Evolutionary conservation across 2,888 invertebrate genomes (phyloP), one percentile per base, ranked within the genome.

Genomic region (Ennomos quercinarius): DNA sequence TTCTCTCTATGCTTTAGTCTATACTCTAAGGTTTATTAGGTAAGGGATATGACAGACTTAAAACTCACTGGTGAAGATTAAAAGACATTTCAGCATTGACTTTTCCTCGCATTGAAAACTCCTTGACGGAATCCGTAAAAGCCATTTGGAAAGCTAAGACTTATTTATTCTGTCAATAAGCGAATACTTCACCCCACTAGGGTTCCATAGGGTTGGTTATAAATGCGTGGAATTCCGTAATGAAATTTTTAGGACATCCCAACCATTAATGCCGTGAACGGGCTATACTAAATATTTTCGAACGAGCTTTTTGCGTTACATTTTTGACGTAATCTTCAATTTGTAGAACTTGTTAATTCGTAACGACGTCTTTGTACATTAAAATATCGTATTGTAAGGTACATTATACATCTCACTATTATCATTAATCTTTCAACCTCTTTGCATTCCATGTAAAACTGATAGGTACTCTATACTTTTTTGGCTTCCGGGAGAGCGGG

Each of bases 181-280:
- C 57, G 65, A 64, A 69, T 69, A 64, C 61, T 57, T 46, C 57
- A 17, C 61, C 50, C 59, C 48, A n/a, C 51, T 57, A 61, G 61
- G 59, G 47, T 53, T 57, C 39, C 44, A 10, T 51, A 49, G 67
- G 73, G 79, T 81, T 84, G 73, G 79, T 81, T 84, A 86, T 84
- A 83, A 81, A 83, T 69, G 70, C 74, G 61, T 52, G 84, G 86
- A 84, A 86, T 86, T 86, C 85, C 82, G 84, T 86, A 84, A 83
- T 68, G 75, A 76, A 76, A 81, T 82, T 81, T 81, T 74, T 69
- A 74, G 76, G 61, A 65, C 48, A 45, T 43, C 42, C 58, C 41
- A 40, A 17, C 46, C 45, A 56, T 43, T 57, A 44, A 40, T 43
- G 34, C 42, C 41, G 9, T 39, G 40, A 50, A 46, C 48, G 42